phyloP scores from a whole-genome alignment of 2,888 invertebrate genomes.

The Drosophila setosimentum region DNA sequence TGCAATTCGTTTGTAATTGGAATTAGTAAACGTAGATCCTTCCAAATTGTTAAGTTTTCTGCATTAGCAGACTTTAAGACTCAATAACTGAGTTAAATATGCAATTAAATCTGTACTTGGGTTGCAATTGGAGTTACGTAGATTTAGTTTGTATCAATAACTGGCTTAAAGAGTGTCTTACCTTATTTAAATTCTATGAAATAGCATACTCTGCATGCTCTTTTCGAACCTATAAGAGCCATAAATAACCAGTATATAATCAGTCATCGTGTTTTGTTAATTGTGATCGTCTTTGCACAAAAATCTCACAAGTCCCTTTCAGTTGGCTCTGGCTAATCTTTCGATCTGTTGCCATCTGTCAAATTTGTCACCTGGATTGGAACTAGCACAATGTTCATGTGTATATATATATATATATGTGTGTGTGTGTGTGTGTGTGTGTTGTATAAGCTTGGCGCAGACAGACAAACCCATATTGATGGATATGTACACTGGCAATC shows the following conservation, averaged over 20 bases:
- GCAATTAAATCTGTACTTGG: conserved; percentile 26
- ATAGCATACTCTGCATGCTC: too few species aligned
- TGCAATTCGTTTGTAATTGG: not conserved
- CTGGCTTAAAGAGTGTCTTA: not conserved
- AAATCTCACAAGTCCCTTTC: not conserved
- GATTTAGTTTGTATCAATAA: not conserved
- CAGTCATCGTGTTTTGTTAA: not conserved
- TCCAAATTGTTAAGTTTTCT: not conserved
- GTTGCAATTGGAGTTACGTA: not conserved
- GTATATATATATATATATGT: not conserved
- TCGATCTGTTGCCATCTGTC: conserved; percentile 5
- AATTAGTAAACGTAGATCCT: not conserved
- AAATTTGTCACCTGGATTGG: conserved; percentile 35
- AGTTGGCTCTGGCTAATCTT: conserved; percentile 1
- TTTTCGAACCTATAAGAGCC: not conserved
- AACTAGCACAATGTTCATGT: conserved; percentile 18
- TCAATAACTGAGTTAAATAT: not conserved
- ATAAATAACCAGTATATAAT: not conserved
- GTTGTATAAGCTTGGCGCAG: not conserved
- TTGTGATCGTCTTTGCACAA: too few species aligned
- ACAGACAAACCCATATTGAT: conserved; percentile 1
- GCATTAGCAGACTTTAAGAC: not conserved
- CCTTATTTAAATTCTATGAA: not conserved
- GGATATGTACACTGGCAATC: conserved; percentile 28
- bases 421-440: not conserved